phyloP scores from a whole-genome alignment of 2,888 invertebrate species.

The Cecidostiba fungosa region DNA sequence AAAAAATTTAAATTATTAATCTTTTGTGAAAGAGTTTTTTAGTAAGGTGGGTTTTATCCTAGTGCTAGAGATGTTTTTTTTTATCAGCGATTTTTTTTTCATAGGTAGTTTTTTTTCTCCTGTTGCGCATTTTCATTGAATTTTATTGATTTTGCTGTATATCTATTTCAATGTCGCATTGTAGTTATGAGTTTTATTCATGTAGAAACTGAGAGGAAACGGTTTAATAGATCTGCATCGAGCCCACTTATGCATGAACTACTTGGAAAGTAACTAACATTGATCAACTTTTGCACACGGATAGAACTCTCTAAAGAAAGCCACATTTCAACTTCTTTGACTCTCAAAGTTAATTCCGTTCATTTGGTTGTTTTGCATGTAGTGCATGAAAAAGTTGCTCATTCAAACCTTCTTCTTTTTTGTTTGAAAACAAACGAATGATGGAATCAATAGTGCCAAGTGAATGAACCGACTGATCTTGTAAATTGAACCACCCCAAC shows the following conservation, averaged over 20 bases:
- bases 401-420: not conserved
- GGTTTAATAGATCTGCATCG: not conserved
- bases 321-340: not conserved
- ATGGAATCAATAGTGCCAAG: slow-evolving; percentile 52
- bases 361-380: not conserved
- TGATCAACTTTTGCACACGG: not conserved
- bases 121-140: not conserved
- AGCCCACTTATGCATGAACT: slow-evolving; percentile 4
- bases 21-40: not conserved
- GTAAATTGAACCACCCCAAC: not conserved
- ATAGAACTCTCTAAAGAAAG: not conserved
- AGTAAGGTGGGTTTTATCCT: not conserved
- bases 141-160: not conserved
- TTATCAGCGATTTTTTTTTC: not conserved
- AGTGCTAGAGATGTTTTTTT: not conserved
- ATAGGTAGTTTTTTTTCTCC: not conserved
- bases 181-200: not conserved
- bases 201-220: not conserved
- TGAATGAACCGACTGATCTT: slow-evolving; percentile 48
- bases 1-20: slow-evolving; percentile 22
- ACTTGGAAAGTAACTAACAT: slow-evolving; percentile 1
- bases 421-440: slow-evolving; percentile 14
- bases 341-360: not conserved
- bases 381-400: not conserved
- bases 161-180: not conserved